Conservation (phyloP, 2,797 vertebrate genomes). For the Falco novaeseelandiae region DNA sequence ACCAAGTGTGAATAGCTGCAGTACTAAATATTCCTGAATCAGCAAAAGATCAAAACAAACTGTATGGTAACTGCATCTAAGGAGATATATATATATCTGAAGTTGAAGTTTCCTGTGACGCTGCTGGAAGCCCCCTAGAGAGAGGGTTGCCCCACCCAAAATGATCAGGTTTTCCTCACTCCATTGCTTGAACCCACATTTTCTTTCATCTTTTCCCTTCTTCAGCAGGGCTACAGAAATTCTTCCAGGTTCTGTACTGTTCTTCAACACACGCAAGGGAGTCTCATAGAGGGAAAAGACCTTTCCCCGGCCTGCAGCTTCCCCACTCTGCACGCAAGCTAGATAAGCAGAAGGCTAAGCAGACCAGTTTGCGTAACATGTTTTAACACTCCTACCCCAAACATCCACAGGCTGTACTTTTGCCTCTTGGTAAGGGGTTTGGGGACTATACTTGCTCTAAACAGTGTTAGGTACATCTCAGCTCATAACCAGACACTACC, state of each 20-base stretch:
- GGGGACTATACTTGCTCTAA: background rate
- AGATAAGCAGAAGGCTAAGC: background rate
- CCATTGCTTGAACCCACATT: background rate
- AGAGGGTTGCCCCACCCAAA: background rate
- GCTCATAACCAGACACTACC: background rate
- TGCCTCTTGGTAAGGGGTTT: background rate
- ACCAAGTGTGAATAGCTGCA: background rate
- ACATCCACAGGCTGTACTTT: background rate
- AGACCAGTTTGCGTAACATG: rapidly evolving
- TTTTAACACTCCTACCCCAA: background rate
- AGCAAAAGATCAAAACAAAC: background rate
- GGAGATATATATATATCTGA: background rate
- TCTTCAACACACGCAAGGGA: background rate
- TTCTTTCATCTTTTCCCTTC: background rate
- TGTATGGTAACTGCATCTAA: background rate
- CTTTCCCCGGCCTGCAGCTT: background rate
- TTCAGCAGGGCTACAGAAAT: background rate
- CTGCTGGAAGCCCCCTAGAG: background rate
- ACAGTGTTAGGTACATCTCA: background rate
- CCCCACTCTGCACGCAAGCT: background rate
- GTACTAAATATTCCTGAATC: background rate
- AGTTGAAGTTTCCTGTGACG: background rate
- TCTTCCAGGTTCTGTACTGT: background rate
- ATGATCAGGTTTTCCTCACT: background rate
- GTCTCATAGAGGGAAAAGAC: background rate